Percentiles rank a stretch among this genome's conserved stretches.
Conservation (phyloP, 2,113 vertebrate genomes). For the Barbus barbus region DNA sequence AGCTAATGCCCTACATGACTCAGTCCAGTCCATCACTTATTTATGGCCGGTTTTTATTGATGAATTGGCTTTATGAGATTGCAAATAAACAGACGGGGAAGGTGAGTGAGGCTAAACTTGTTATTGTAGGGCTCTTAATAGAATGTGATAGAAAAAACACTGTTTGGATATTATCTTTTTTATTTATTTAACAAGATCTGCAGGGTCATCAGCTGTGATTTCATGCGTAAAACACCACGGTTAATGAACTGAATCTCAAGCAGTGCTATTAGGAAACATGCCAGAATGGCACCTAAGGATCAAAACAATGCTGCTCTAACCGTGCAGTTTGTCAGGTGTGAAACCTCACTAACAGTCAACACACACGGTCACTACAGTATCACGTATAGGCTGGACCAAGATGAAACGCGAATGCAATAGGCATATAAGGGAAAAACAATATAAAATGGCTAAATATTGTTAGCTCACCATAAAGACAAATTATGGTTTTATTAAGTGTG, state of each 20-base stretch:
- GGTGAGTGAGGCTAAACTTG: not conserved
- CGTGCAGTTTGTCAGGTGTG: constrained; percentile 8
- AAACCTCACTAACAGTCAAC: not conserved
- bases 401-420: not conserved
- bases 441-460: not conserved
- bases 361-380: not conserved
- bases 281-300: not conserved
- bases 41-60: constrained; percentile 19
- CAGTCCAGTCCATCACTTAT: constrained; percentile 24
- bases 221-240: not conserved
- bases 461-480: not conserved
- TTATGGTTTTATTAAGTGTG: not conserved
- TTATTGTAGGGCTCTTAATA: not conserved
- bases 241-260: constrained; percentile 14
- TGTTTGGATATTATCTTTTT: not conserved
- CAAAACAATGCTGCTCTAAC: constrained; percentile 14
- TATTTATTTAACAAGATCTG: not conserved
- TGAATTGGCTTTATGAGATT: not conserved
- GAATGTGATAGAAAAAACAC: not conserved
- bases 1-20: constrained; percentile 30
- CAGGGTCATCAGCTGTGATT: not conserved
- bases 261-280: not conserved
- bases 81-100: not conserved
- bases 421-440: not conserved
- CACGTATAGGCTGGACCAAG: not conserved